A percentile compares a stretch with the other conserved stretches of the same genome.
Evolutionary conservation across 2,888 invertebrate species (phyloP).

Genomic region (Leptogaster cylindrica): DNA sequence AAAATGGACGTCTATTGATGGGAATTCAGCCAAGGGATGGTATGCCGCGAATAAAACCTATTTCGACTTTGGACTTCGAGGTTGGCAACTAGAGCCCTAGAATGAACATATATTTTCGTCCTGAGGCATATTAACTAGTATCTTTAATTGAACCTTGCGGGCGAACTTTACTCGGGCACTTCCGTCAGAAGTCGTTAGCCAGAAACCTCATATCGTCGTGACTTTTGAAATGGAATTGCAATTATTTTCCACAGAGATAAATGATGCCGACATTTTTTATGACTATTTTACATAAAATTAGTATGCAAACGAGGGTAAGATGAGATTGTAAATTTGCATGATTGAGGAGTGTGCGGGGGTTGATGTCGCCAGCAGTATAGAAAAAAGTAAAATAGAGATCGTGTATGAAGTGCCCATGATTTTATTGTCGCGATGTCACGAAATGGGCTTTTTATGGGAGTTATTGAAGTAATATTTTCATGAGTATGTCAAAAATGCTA

Average conservation of each 20-base stretch:
- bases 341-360: slow-evolving; percentile 22
- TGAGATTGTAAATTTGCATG: slow-evolving; percentile 46
- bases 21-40: no score
- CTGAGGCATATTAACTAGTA: slow-evolving; percentile 22
- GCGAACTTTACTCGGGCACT: not conserved
- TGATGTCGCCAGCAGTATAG: not conserved
- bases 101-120: no score
- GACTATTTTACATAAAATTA: slow-evolving; percentile 43
- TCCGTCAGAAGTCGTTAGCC: not conserved
- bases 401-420: not conserved
- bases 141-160: slow-evolving; percentile 18
- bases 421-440: slow-evolving; percentile 3
- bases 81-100: no score
- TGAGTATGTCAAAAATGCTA: no score
- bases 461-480: slow-evolving; percentile 14
- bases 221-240: slow-evolving; percentile 43
- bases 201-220: no score
- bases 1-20: no score
- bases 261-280: slow-evolving; percentile 44
- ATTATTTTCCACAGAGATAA: slow-evolving; percentile 44
- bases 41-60: no score
- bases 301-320: slow-evolving; percentile 46
- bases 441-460: slow-evolving; percentile 9
- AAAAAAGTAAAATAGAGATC: not conserved
- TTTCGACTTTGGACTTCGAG: no score